phyloP scores from a whole-genome alignment of 2,113 vertebrate genomes.

The Oxygymnocypris stewartii region DNA sequence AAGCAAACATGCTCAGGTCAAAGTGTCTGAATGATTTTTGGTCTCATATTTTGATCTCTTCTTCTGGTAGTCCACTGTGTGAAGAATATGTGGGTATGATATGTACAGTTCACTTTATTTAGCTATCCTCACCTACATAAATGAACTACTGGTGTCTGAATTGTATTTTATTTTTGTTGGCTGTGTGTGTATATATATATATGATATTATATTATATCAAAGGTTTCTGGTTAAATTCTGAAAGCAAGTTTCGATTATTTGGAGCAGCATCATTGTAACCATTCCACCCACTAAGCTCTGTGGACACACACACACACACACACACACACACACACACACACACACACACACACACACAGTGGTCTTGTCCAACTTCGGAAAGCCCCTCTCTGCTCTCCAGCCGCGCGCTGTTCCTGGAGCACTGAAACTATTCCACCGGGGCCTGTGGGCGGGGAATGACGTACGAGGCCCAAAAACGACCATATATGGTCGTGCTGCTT shows the following conservation, averaged over 20 bases:
- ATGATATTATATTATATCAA: not conserved
- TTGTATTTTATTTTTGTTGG: too few relatives aligned
- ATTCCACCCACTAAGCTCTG: constrained; percentile 16
- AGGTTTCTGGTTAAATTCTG: not conserved
- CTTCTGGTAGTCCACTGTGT: too few relatives aligned
- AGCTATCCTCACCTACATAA: too few relatives aligned
- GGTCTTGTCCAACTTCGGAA: constrained; percentile 57
- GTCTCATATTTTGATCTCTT: too few relatives aligned
- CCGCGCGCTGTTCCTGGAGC: constrained; percentile 15
- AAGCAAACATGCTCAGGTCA: too few relatives aligned
- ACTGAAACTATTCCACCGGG: not conserved
- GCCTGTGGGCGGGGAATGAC: constrained; percentile 66
- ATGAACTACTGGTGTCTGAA: too few relatives aligned
- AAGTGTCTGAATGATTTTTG: too few relatives aligned
- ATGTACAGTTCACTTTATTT: too few relatives aligned
- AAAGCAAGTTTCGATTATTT: not conserved
- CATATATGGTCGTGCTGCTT: constrained; percentile 77
- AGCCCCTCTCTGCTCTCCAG: constrained; percentile 59
- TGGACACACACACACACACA: not conserved
- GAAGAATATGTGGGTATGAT: too few relatives aligned
- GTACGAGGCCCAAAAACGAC: constrained; percentile 69
- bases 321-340: not conserved
- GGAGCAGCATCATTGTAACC: not conserved
- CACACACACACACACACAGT: not conserved
- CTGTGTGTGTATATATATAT: too few relatives aligned